Evolutionary conservation across 1,140 invertebrate species (phyloP), one percentile per base, ranked within the genome.

Genomic region (Myzus persicae): DNA sequence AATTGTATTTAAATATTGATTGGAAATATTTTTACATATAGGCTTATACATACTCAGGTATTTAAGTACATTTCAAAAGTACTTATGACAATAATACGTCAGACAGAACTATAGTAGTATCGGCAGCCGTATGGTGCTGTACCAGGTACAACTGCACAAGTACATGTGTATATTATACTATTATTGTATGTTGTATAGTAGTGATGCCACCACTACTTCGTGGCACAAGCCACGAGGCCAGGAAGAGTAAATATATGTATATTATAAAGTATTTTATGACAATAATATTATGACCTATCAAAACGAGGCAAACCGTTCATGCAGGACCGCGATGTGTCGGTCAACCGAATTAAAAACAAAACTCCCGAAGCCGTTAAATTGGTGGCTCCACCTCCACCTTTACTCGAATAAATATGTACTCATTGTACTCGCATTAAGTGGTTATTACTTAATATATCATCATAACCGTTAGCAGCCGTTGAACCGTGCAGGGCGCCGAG

Each of bases 401-500:
- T 76, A n/a, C 36, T 76, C 4, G 1, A n/a, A n/a, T n/a, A 1
- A 48, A 2, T 51, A 31, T 59, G 26, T 59, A 5, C 31, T 14
- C 14, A n/a, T 76, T n/a, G 14, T 36, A n/a, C 59, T 76, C 14
- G 14, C 18, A 76, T 76, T n/a, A 76, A 76, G 59, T 76, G 31
- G 59, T 76, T n/a, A n/a, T 76, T n/a, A 76, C 59, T 76, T 76
- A n/a, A n/a, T 67, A 67, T 76, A 76, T 76, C 36, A 76, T 76
- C 59, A 76, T 76, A 76, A 76, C 59, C 59, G 14, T 76, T 76
- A 18, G 14, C 4, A 76, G 59, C n/a, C 59, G n/a, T 76, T n/a
- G 59, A 76, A 76, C 31, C 14, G n/a, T 76, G 59, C n/a, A n/a
- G 14, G 59, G 14, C 59, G 2, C n/a, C 59, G 59, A 18, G 31